Base-by-base conservation (phyloP, 2,113 vertebrate species). In the Haemorhous mexicanus region DNA sequence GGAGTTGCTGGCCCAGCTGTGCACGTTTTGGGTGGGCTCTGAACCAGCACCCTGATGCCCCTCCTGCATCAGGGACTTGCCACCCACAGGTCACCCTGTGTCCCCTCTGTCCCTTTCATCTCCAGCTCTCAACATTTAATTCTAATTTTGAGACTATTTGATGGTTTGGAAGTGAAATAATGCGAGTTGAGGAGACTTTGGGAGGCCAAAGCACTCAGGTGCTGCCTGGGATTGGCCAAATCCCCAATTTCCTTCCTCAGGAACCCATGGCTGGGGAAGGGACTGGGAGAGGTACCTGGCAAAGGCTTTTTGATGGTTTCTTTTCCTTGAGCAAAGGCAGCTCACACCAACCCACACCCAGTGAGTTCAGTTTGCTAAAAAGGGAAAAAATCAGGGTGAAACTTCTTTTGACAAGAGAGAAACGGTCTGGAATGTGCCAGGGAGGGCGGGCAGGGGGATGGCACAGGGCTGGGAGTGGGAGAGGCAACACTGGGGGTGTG, bases 51-150 rank as follows among this genome's bases (percentile, higher is more conserved):
- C 44, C 8, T 19, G 44, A 37, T 3, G 0, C 6, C 27, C 24
- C 19, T 4, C 41, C 41, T 10, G 11, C 39, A 39, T 39, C 39
- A 39, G 39, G 39, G 39, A 21, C 49, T 46, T n/a, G 30, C 10
- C 64, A 61, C 32, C 46, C 43, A 22, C 2, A 3, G 5, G 19
- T 19, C 46, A 43, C 35, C 18, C 16, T 16, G 5, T 11, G 23
- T 41, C 19, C 50, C 13, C 30, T 23, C 17, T 5, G 5, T 6
- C 13, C 12, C 4, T 37, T 67, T 28, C 8, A 7, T 32, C 9
- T 4, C 6, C 32, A 30, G 12, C 7, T 32, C 55, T 63, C 0
- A 0, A 30, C 1, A 3, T 23, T 41, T 64, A 13, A 4, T 11
- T 10, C 13, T 46, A 4, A 24, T 77, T 49, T 32, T 22, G 41